A percentile compares a stretch with the other conserved stretches of the same genome.
phyloP scores from a whole-genome alignment of 2,797 vertebrate genomes.

The Pseudomugil gertrudae region DNA sequence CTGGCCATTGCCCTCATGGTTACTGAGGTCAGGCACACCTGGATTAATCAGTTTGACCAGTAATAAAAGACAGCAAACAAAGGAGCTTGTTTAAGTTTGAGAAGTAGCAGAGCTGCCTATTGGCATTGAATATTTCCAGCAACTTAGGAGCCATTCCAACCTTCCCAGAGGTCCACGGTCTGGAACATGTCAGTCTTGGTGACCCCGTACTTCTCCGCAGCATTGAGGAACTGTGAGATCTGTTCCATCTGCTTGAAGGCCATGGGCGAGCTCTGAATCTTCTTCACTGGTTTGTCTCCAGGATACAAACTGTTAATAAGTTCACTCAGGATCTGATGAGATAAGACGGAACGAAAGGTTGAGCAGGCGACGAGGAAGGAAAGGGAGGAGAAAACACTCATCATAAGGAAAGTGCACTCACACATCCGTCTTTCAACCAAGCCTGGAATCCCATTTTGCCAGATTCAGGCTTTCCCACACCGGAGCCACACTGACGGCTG shows the following conservation, averaged over 20 bases:
- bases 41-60: too few relatives aligned
- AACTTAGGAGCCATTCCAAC: constrained; percentile 67
- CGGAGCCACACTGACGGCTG: constrained; percentile 85
- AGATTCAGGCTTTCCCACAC: constrained; percentile 85
- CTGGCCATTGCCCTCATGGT: too few relatives aligned
- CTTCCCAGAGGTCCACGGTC: constrained; percentile 98
- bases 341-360: not conserved
- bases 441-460: constrained; percentile 94
- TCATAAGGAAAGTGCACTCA: constrained; percentile 73
- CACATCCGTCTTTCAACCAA: constrained; percentile 96
- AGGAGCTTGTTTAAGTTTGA: too few relatives aligned
- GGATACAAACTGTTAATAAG: constrained; percentile 92
- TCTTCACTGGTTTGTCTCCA: constrained; percentile 88
- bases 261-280: constrained; percentile 89
- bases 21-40: too few relatives aligned
- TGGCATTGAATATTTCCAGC: too few relatives aligned
- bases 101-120: too few relatives aligned
- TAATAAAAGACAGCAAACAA: too few relatives aligned
- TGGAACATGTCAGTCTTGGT: constrained; percentile 97
- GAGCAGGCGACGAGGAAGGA: too few relatives aligned
- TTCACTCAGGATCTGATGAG: constrained; percentile 87
- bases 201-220: constrained; percentile 91
- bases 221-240: constrained; percentile 94
- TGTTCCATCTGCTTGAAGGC: constrained; percentile 99
- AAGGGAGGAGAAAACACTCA: not conserved